These are phyloP conservation scores for Crotalus tigris DNA, from an alignment of 2,113 vertebrate species.

Conservation along the genomic window DNA sequence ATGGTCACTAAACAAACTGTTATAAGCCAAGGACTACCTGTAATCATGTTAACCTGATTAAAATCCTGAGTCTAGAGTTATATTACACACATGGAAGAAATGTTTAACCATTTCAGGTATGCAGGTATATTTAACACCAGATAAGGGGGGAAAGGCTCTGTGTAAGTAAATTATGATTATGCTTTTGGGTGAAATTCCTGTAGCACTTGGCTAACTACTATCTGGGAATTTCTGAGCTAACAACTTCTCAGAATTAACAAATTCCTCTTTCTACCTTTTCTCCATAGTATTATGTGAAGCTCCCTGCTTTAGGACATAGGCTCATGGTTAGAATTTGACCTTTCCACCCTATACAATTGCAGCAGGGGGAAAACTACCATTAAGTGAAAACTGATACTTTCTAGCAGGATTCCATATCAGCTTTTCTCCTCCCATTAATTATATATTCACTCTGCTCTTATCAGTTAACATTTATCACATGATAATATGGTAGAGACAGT, in stretches of 20 bases:
- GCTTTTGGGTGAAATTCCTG: neutral
- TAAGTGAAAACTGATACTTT: neutral
- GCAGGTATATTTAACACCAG: neutral
- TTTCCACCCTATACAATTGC: neutral
- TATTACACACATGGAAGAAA: neutral
- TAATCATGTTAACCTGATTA: neutral
- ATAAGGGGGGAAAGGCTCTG: neutral
- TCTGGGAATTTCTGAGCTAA: neutral
- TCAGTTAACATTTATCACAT: neutral
- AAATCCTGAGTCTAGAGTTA: neutral
- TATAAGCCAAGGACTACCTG: no score
- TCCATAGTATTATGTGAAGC: neutral
- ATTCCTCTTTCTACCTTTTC: neutral
- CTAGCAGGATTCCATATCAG: neutral
- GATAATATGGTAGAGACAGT: neutral
- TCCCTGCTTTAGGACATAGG: neutral
- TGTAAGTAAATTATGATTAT: neutral
- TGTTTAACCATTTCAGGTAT: neutral
- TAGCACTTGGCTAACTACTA: neutral
- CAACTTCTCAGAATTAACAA: neutral
- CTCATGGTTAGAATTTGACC: neutral
- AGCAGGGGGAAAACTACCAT: neutral
- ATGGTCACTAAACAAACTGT: no score
- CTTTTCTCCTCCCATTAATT: neutral
- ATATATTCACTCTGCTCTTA: neutral